phyloP scores from a whole-genome alignment of 2,888 invertebrate genomes.

The Azorinus chamasolen region DNA sequence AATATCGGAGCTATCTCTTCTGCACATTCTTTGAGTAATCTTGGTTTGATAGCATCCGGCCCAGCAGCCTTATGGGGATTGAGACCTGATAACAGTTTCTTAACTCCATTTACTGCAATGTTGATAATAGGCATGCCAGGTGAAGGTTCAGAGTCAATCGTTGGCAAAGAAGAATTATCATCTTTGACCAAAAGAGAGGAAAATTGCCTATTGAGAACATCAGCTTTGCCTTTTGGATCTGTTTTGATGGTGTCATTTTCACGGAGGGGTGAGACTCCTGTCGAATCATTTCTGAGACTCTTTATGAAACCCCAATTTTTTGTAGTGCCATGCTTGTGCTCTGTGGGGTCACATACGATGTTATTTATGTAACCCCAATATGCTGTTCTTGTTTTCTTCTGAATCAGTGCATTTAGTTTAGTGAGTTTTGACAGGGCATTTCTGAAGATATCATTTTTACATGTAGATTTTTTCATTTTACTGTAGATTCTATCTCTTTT shows the following conservation, averaged over 20 bases:
- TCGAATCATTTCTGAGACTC: background rate
- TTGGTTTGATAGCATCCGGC: background rate
- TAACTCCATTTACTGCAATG: background rate
- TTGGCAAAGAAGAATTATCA: too few relatives aligned
- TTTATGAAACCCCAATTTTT: constrained; percentile 3
- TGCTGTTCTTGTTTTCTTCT: background rate
- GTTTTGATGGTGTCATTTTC: too few relatives aligned
- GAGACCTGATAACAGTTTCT: background rate
- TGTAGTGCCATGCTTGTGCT: constrained; percentile 7
- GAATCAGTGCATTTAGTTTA: background rate
- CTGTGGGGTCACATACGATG: background rate
- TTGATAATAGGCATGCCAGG: too few relatives aligned
- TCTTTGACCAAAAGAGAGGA: background rate
- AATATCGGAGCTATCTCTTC: constrained; percentile 15
- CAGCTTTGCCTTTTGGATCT: background rate
- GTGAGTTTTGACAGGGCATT: too few relatives aligned
- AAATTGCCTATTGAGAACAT: background rate
- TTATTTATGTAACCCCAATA: constrained; percentile 6
- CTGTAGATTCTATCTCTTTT: too few relatives aligned
- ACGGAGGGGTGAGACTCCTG: too few relatives aligned
- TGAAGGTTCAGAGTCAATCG: too few relatives aligned
- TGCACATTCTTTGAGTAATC: constrained; percentile 10
- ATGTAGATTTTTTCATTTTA: too few relatives aligned
- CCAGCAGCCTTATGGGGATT: background rate
- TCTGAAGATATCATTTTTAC: too few relatives aligned